These are phyloP conservation scores for Diarsia rubi DNA, from an alignment of 2,888 invertebrate species.

Conservation along the genomic window DNA sequence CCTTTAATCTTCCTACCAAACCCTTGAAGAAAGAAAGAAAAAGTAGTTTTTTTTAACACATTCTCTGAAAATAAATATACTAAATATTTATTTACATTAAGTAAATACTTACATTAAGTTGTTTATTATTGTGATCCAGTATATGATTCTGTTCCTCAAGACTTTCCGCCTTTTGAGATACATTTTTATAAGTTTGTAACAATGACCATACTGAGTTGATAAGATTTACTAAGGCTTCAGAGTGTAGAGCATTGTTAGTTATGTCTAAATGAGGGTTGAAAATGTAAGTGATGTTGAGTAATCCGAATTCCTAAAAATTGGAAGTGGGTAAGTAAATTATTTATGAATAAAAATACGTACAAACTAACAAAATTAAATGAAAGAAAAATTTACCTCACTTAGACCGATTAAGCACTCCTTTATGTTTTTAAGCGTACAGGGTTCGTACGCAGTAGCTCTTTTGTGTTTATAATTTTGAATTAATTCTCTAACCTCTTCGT, in stretches of 20 bases:
- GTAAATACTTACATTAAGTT: conserved; percentile 85
- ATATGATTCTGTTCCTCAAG: conserved; percentile 83
- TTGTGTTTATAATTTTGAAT: conserved; percentile 84
- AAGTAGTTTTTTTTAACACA: neutral
- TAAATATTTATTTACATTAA: neutral
- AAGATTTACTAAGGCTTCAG: conserved; percentile 82
- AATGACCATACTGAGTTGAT: conserved; percentile 84
- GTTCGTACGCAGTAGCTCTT: conserved; percentile 84
- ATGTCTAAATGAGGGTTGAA: conserved; percentile 86
- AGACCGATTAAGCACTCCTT: conserved; percentile 86
- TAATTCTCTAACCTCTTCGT: conserved; percentile 87
- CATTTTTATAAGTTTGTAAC: conserved; percentile 81
- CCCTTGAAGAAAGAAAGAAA: conserved; percentile 71
- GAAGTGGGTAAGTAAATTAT: conserved; percentile 7
- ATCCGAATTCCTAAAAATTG: conserved; percentile 81
- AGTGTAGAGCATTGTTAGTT: conserved; percentile 71
- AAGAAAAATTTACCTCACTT: conserved; percentile 76
- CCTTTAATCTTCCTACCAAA: conserved; percentile 76
- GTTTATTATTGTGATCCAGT: conserved; percentile 83
- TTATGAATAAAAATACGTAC: neutral
- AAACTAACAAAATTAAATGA: neutral
- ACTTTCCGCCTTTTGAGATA: conserved; percentile 76
- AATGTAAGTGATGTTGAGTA: conserved; percentile 81
- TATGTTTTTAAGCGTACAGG: conserved; percentile 82
- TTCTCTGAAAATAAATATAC: neutral